These are phyloP conservation scores for Orthosia gracilis DNA, from an alignment of 2,888 invertebrate genomes.

Conservation along the genomic window DNA sequence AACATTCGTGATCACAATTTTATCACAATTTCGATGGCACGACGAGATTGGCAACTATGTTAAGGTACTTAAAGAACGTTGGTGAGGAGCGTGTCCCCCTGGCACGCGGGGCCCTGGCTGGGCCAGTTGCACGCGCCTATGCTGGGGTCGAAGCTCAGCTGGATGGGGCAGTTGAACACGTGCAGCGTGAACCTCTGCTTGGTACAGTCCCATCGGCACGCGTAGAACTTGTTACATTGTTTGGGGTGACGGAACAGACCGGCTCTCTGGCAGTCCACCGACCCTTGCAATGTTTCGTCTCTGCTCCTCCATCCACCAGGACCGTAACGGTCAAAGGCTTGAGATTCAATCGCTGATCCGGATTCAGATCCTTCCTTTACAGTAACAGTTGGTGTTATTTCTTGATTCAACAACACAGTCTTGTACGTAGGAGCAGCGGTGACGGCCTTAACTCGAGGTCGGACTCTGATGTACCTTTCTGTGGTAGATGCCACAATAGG, in stretches of 20 bases:
- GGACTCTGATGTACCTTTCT: conserved; percentile 78
- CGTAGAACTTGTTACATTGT: conserved; percentile 95
- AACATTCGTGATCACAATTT: conserved; percentile 81
- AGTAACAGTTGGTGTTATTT: conserved; percentile 74
- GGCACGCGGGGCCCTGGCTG: conserved; percentile 95
- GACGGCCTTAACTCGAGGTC: conserved; percentile 82
- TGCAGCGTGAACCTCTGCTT: conserved; percentile 94
- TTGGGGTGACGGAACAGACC: conserved; percentile 94
- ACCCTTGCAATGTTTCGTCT: conserved; percentile 92
- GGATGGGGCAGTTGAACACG: conserved; percentile 95
- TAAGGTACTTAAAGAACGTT: conserved; percentile 83
- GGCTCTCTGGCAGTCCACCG: conserved; percentile 92
- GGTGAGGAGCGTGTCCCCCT: conserved; percentile 93
- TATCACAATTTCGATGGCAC: conserved; percentile 90
- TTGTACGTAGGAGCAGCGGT: conserved; percentile 86
- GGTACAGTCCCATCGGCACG: conserved; percentile 95
- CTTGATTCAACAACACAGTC: conserved; percentile 83
- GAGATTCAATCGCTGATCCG: conserved; percentile 80
- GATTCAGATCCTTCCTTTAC: conserved; percentile 69
- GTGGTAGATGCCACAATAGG: conserved; percentile 79
- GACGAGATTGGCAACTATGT: conserved; percentile 75
- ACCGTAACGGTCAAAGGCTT: conserved; percentile 91
- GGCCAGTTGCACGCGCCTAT: conserved; percentile 96
- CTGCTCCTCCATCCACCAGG: conserved; percentile 92
- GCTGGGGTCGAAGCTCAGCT: conserved; percentile 94